Evolutionary conservation across 2,113 vertebrate species (phyloP), one percentile per base, ranked within the genome.

Genomic region (Corythaixoides concolor): DNA sequence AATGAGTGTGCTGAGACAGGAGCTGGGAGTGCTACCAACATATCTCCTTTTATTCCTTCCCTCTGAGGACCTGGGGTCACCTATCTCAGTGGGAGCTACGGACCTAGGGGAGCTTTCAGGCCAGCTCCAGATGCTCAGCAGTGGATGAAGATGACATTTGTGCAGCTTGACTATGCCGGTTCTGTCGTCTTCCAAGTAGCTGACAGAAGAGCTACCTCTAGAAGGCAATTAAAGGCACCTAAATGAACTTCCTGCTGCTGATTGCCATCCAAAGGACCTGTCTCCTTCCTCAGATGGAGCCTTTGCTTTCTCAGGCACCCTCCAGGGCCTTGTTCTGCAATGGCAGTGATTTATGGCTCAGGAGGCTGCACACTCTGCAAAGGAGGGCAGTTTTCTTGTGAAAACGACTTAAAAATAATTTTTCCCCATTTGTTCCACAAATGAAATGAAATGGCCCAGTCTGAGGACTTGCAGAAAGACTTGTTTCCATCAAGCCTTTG

Each of bases 401-500:
- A 92, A 55, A 55, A 60, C 24, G 64, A n/a, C 89, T 67, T 37
- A 27, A 93, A 92, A 90, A 63, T 84, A 4, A 92, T 95, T 93
- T 93, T 66, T 24, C 76, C 86, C 91, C 33, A 33, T 93, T 95
- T 96, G 68, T 56, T 90, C 86, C 88, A 59, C 79, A 77, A 95
- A 90, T 60, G 85, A 86, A 96, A 91, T 3, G 83, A 92, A 96
- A 60, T 60, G 37, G 82, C 92, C 93, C 93, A 18, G 64, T 93
- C 73, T 67, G 76, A 94, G 76, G 83, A 68, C 88, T 70, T 39
- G 90, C 76, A 86, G 85, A 74, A 94, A 80, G 83, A 90, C 93
- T 96, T 90, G 83, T 88, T 96, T 96, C 95, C 60, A 77, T 94
- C 88, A 93, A 75, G 64, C n/a, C 83, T 52, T 87, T 70, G 79